Conservation (phyloP, 2,113 vertebrate species). For the Oenanthe oenanthe region DNA sequence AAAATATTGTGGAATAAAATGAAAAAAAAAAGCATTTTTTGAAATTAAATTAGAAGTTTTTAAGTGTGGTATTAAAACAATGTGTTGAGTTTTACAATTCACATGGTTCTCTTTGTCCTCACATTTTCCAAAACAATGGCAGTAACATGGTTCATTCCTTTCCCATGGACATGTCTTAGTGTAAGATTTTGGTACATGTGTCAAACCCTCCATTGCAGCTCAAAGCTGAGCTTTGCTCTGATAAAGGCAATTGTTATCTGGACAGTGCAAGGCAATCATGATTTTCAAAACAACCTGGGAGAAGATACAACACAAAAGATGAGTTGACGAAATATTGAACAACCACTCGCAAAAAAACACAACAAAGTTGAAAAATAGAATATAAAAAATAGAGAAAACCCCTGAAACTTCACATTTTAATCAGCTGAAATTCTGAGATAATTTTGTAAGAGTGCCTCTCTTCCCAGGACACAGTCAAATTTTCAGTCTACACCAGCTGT, state of each 20-base stretch:
- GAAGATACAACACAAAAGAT: background rate
- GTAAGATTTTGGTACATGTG: background rate
- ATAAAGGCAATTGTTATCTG: background rate
- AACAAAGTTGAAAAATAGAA: background rate
- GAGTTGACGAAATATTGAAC: background rate
- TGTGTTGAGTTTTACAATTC: background rate
- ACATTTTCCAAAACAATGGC: background rate
- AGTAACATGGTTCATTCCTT: background rate
- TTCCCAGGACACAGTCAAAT: background rate
- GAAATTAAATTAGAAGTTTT: background rate
- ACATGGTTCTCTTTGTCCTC: background rate
- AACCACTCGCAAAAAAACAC: background rate
- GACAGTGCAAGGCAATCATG: background rate
- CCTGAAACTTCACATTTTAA: background rate
- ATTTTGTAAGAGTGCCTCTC: background rate
- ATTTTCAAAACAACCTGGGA: background rate
- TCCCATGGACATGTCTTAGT: background rate
- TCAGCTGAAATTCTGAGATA: background rate
- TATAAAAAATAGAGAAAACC: background rate
- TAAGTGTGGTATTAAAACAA: background rate
- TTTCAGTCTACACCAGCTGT: accelerated
- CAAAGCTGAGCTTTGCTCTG: background rate
- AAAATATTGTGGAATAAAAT: background rate
- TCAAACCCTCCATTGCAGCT: background rate
- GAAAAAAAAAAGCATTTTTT: accelerated